Base-by-base conservation (phyloP, 2,888 invertebrate species). In the Philereme vetulata region DNA sequence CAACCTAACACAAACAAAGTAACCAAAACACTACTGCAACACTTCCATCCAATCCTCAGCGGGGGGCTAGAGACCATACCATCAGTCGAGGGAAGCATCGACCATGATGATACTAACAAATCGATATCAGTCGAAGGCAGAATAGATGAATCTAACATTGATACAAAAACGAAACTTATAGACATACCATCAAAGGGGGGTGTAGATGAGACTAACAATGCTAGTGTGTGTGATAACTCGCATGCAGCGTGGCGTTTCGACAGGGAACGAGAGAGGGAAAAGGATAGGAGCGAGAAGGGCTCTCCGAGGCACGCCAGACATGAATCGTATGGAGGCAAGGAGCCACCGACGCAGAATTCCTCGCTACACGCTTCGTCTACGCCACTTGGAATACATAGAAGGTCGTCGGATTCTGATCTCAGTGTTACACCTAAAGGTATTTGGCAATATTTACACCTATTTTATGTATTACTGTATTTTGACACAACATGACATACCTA, bases 321-420 rank as follows among this genome's bases (percentile, higher is more conserved):
- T 66, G 93, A 93, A 80, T 93, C 94, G 10, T 93, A 93, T 70
- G 94, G 94, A 0, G 85, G 89, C 4, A 77, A 78, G 56, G 90
- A 90, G 43, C 86, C 88, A n/a, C 46, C 82, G 55, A 73, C 80
- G 4, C 85, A 79, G 61, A 86, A 84, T 52, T 83, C 90, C 0
- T 84, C 89, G 21, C 79, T 90, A 61, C 85, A 91, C 75, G 87
- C 93, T 38, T 82, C 93, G 4, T 93, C 93, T 0, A 90, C 91
- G 42, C 93, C 82, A 52, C 80, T 83, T 85, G 93, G 85, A 88
- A 96, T 91, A 64, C 95, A 96, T 78, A 93, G 98, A 54, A 93
- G 98, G 71, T 98, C 98, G 4, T 98, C 98, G 3, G 98, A 98
- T 85, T 98, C 98, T 0, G 98, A 98, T 88, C 93, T 98, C 70